Conservation (phyloP, 2,888 invertebrate species). For the Doris montereyensis region DNA sequence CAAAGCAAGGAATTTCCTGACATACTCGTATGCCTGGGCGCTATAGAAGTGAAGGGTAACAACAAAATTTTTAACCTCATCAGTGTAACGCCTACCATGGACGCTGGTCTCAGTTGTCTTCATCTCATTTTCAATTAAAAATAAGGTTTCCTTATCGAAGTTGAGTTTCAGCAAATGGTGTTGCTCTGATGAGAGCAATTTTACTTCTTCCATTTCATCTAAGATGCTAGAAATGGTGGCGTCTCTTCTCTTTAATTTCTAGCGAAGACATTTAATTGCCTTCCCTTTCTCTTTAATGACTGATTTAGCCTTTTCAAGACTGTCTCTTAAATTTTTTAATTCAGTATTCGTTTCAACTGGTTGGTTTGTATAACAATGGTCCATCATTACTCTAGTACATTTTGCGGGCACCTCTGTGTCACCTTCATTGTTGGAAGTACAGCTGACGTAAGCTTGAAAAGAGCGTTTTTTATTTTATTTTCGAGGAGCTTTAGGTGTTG, state of each 20-base stretch:
- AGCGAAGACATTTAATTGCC: not conserved
- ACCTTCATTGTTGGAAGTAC: not conserved
- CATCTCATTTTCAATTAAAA: slow-evolving; percentile 13
- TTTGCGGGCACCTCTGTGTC: not conserved
- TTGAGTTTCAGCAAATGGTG: not conserved
- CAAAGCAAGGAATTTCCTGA: slow-evolving; percentile 14
- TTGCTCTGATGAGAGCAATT: not conserved
- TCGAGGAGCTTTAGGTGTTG: not conserved
- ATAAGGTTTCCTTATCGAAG: slow-evolving; percentile 5
- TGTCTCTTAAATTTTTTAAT: not conserved
- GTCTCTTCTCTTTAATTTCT: slow-evolving; percentile 23
- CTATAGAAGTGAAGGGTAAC: slow-evolving; percentile 26
- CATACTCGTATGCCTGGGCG: slow-evolving; percentile 7
- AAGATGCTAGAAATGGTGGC: not conserved
- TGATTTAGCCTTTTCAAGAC: slow-evolving; percentile 1
- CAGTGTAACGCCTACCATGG: slow-evolving; percentile 9
- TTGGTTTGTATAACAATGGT: not conserved
- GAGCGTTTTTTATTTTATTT: not conserved
- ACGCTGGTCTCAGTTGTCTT: not conserved
- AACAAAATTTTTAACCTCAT: slow-evolving; percentile 19
- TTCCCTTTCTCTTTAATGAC: not conserved
- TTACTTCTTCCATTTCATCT: not conserved
- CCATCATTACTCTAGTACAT: not conserved
- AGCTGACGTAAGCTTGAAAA: not conserved
- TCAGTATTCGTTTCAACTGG: slow-evolving; percentile 2